Conservation (phyloP, 1,140 invertebrate species). For the Ceratosolen fusciceps region DNA sequence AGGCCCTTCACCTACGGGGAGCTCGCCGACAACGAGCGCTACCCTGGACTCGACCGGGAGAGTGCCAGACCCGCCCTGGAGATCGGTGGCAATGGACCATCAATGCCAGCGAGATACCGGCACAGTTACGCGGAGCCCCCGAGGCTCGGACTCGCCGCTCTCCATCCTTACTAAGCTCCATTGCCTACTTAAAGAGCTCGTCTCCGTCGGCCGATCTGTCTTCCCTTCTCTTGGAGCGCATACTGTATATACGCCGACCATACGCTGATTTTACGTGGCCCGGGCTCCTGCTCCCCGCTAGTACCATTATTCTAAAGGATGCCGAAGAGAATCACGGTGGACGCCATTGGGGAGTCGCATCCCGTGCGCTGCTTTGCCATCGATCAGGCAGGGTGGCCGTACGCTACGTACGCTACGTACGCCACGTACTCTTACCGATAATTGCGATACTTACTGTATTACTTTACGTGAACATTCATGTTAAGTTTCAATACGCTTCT, state of each 20-base stretch:
- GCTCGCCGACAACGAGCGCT: slow-evolving; percentile 72
- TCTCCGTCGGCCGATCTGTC: background rate
- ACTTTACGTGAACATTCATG: background rate
- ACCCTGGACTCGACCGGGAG: slow-evolving; percentile 73
- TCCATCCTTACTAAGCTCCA: slow-evolving; percentile 70
- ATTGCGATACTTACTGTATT: background rate
- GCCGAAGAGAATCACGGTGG: no score
- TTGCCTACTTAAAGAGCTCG: background rate
- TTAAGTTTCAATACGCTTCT: background rate
- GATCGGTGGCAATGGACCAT: slow-evolving; percentile 64
- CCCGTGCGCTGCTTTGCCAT: no score
- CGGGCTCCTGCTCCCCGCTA: no score
- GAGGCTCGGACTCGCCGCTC: slow-evolving; percentile 71
- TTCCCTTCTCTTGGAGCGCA: background rate
- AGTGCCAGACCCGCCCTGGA: slow-evolving; percentile 69
- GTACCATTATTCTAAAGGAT: no score
- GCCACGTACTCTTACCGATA: background rate
- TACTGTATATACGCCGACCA: slow-evolving; percentile 4
- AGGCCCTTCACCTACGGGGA: slow-evolving; percentile 71
- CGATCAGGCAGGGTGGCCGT: no score
- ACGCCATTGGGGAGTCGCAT: no score
- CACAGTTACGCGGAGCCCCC: slow-evolving; percentile 74
- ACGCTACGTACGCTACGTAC: no score
- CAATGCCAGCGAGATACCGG: slow-evolving; percentile 69
- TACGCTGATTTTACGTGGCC: background rate